These are phyloP conservation scores for Amphibalanus amphitrite DNA, from an alignment of 1,140 invertebrate genomes.

Conservation along the genomic window DNA sequence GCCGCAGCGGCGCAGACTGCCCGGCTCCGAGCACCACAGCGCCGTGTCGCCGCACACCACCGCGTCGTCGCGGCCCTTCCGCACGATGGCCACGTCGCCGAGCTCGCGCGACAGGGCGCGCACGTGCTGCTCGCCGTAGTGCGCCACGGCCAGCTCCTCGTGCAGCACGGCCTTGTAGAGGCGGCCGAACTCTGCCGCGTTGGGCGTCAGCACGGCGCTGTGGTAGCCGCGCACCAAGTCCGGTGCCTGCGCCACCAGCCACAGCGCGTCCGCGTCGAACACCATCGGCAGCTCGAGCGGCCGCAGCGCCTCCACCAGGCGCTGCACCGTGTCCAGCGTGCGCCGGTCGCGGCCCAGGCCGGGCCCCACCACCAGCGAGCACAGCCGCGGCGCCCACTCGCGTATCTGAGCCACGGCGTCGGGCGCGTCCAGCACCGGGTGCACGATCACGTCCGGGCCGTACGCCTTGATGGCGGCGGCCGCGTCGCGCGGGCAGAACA, in stretches of 20 bases:
- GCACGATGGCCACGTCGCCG: constrained; percentile 54
- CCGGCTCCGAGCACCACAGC: constrained; percentile 35
- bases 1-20: constrained; percentile 77
- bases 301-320: neutral
- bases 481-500: constrained; percentile 71
- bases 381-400: constrained; percentile 63
- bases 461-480: constrained; percentile 81
- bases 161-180: constrained; percentile 39
- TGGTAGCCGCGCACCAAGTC: constrained; percentile 58
- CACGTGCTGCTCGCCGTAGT: constrained; percentile 22
- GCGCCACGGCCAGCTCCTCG: constrained; percentile 19
- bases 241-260: constrained; percentile 55
- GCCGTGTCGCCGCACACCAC: constrained; percentile 46
- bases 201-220: constrained; percentile 74
- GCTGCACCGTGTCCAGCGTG: constrained; percentile 33
- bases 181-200: constrained; percentile 74
- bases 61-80: constrained; percentile 61
- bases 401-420: constrained; percentile 46
- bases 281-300: constrained; percentile 56
- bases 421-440: constrained; percentile 45
- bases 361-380: constrained; percentile 73
- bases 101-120: constrained; percentile 29
- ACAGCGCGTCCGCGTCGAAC: constrained; percentile 89
- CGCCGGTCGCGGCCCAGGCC: constrained; percentile 53
- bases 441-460: constrained; percentile 92